Percentiles rank a stretch among this genome's conserved stretches.
phyloP scores from a whole-genome alignment of 1,140 invertebrate genomes.

The Tetramorium parvispinum region DNA sequence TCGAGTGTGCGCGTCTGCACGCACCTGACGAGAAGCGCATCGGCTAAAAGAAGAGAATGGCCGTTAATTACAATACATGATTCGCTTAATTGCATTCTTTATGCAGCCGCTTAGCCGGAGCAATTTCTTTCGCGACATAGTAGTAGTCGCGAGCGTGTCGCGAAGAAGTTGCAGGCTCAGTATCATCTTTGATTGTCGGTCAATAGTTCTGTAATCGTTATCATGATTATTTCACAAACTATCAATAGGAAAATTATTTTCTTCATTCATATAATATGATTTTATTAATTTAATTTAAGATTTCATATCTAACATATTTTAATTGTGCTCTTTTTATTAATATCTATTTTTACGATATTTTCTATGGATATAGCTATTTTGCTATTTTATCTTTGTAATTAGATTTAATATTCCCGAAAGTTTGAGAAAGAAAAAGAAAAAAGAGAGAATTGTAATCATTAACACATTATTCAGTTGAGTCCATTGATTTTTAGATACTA shows the following conservation, averaged over 20 bases:
- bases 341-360: not conserved
- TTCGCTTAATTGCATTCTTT: conserved; percentile 81
- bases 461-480: conserved; percentile 57
- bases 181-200: conserved; percentile 48
- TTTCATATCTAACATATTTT: not conserved
- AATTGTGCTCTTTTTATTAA: not conserved
- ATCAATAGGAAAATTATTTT: conserved; percentile 3
- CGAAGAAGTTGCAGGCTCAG: conserved; percentile 71
- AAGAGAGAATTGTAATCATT: not conserved
- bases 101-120: conserved; percentile 70
- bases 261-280: not conserved
- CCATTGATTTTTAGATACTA: conserved; percentile 67
- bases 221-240: conserved; percentile 13
- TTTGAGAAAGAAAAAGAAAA: not conserved
- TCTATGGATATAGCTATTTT: not conserved
- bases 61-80: conserved; percentile 79
- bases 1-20: conserved; percentile 66
- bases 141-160: conserved; percentile 40
- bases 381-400: not conserved
- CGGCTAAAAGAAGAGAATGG: conserved; percentile 72
- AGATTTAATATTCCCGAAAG: not conserved
- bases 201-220: conserved; percentile 34
- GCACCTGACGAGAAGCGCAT: conserved; percentile 69
- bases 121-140: conserved; percentile 72
- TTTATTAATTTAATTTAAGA: not conserved